phyloP scores from a whole-genome alignment of 2,797 vertebrate genomes.

The Macrochelys suwanniensis region DNA sequence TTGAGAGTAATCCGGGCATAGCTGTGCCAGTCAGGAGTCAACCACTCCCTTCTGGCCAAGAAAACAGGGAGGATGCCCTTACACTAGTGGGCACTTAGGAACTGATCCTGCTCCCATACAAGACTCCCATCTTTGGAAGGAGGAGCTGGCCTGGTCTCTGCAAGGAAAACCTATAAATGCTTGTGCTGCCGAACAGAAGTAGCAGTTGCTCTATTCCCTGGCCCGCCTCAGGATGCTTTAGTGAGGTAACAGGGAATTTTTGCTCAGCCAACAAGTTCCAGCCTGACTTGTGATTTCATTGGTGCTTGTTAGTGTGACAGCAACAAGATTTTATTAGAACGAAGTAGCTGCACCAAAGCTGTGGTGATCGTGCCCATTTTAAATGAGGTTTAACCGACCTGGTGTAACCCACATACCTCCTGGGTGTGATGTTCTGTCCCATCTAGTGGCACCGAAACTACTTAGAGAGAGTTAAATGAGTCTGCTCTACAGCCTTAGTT shows the following conservation, averaged over 20 bases:
- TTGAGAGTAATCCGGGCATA: too few relatives aligned
- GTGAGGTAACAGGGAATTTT: fast-evolving
- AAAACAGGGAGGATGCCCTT: fast-evolving
- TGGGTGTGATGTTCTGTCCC: too few relatives aligned
- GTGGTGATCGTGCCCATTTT: neutral
- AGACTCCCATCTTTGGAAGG: neutral
- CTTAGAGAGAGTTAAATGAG: too few relatives aligned
- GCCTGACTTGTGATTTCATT: fast-evolving
- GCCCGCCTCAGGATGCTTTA: fast-evolving
- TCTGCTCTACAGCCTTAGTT: too few relatives aligned
- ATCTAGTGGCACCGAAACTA: too few relatives aligned
- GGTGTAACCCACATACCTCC: too few relatives aligned
- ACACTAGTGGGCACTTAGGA: fast-evolving
- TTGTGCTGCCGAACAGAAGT: neutral
- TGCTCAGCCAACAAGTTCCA: neutral
- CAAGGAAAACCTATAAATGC: fast-evolving
- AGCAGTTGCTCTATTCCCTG: neutral
- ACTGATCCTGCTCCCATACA: neutral
- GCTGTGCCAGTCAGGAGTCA: neutral
- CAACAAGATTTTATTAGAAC: neutral
- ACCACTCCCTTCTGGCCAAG: neutral
- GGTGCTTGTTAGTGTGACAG: neutral
- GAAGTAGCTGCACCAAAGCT: neutral
- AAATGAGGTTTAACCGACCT: too few relatives aligned
- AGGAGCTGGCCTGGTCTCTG: fast-evolving